Conservation (phyloP, 1,140 invertebrate genomes). For the Pseudomyrmex dendroicus region DNA sequence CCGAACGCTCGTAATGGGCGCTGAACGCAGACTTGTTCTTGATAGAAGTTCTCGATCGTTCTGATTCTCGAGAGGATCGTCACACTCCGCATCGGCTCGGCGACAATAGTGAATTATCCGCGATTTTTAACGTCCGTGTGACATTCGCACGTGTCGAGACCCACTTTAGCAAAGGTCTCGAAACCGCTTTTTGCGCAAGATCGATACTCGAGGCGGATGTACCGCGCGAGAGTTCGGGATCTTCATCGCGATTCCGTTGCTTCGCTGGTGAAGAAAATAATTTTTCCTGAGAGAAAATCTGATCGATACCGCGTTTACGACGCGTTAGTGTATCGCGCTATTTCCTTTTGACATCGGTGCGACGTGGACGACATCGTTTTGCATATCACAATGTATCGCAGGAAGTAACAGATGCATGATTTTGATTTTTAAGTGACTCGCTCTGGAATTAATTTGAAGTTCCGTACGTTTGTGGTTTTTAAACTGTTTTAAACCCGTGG, state of each 20-base stretch:
- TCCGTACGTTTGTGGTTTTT: no score
- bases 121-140: not conserved
- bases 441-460: no score
- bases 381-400: not conserved
- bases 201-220: not conserved
- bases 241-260: no score
- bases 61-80: not conserved
- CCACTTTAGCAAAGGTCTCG: not conserved
- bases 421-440: not conserved
- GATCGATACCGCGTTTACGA: not conserved
- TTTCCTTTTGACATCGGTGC: not conserved
- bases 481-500: no score
- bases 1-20: no score
- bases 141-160: not conserved
- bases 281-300: not conserved
- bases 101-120: not conserved
- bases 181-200: not conserved
- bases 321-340: not conserved
- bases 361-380: not conserved
- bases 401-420: not conserved
- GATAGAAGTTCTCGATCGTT: slow-evolving; percentile 8
- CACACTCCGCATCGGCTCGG: no score
- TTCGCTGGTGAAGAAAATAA: not conserved
- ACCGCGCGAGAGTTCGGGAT: not conserved
- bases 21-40: not conserved